These are phyloP conservation scores for Vireo altiloquus DNA, from an alignment of 2,113 vertebrate genomes.

Conservation along the genomic window DNA sequence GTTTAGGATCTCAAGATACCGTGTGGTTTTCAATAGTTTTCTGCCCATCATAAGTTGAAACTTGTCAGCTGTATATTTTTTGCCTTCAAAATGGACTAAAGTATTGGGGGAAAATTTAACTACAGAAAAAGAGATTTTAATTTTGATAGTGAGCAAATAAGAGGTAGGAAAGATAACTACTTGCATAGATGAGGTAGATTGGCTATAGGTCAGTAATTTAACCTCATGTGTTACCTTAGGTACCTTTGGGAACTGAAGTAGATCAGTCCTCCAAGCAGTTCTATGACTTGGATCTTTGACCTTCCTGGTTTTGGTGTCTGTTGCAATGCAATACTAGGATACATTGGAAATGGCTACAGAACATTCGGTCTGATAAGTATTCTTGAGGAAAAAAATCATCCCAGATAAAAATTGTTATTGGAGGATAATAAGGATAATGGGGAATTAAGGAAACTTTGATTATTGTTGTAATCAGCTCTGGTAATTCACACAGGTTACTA, in stretches of 20 bases:
- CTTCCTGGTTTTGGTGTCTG: background rate
- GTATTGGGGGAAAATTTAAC: background rate
- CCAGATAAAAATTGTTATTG: background rate
- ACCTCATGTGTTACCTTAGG: fast-evolving
- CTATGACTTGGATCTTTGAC: background rate
- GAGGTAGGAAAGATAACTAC: background rate
- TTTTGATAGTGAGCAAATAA: background rate
- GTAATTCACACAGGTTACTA: background rate
- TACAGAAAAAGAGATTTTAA: background rate
- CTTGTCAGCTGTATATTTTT: background rate
- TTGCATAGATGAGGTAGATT: background rate
- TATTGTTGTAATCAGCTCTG: background rate
- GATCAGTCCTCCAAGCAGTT: background rate
- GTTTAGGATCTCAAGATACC: background rate
- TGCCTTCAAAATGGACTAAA: background rate
- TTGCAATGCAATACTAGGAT: background rate
- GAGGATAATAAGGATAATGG: fast-evolving
- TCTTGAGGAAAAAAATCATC: background rate
- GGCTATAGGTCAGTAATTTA: background rate
- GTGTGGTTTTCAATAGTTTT: background rate
- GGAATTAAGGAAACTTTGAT: background rate
- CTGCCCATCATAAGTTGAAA: background rate
- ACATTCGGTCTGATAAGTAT: background rate
- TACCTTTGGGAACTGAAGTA: background rate
- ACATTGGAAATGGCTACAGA: background rate